Base-by-base conservation (phyloP, 2,113 vertebrate species). In the Hyla sarda region DNA sequence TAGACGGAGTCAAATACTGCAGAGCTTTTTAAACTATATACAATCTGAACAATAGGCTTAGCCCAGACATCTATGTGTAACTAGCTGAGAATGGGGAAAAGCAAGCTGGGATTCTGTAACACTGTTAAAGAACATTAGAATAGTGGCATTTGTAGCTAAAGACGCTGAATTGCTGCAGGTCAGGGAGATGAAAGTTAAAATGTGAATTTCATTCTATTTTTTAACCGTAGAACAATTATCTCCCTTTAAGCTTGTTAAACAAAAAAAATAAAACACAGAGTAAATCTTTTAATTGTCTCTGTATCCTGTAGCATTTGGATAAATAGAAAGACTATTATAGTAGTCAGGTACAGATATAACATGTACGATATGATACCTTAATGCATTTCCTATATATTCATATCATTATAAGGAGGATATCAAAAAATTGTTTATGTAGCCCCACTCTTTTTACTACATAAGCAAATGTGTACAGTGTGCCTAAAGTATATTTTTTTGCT, bases 21-120 rank as follows among this genome's bases (percentile, higher is more conserved):
- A 89, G 92, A 93, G 93, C 92, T 93, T 94, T 94, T 93, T 93
- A 92, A 92, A 91, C 91, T 90, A 89, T 90, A 93, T 84, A 93
- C 93, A 95, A 93, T 94, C 90, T 89, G 89, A 93, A 95, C 94
- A 93, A 94, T 94, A 91, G 91, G 50, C 90, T 89, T 89, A 89
- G 88, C 90, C 90, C 90, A 93, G 91, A 92, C 94, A 90, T 93
- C 92, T 92, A 88, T 87, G 92, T 89, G 91, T 92, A 94, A 94
- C 92, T 92, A 92, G 89, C 90, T 85, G 88, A 86, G 91, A 91
- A 90, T 80, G 94, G 92, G 93, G 92, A 93, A 94, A 93, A 92
- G 89, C 92, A 92, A 92, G 91, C 92, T 90, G 90, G 88, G 89
- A 90, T 92, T 93, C 91, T 92, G 76, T 89, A 90, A 85, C 87